phyloP scores from a whole-genome alignment of 2,113 vertebrate genomes.

The Myiozetetes cayanensis region DNA sequence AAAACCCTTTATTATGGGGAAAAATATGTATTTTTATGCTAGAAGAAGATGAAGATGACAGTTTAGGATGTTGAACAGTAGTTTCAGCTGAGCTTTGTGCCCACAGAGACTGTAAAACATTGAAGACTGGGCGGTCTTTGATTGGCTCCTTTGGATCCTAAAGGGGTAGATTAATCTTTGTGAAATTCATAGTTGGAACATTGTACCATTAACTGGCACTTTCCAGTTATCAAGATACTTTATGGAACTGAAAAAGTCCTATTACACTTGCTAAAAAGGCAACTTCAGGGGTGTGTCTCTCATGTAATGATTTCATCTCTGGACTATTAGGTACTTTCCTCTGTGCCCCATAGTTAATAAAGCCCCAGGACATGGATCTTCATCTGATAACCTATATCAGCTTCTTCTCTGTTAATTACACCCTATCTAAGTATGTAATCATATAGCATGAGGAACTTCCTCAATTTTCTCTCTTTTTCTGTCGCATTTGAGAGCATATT shows the following conservation, averaged over 20 bases:
- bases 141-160: slow-evolving; percentile 75
- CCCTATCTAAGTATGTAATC: background rate
- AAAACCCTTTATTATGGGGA: slow-evolving; percentile 83
- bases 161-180: slow-evolving; percentile 82
- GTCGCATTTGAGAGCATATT: background rate
- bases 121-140: slow-evolving; percentile 61
- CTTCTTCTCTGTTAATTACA: slow-evolving; percentile 1
- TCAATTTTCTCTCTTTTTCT: background rate
- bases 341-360: background rate
- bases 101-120: slow-evolving; percentile 82
- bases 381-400: background rate
- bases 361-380: background rate
- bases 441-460: background rate
- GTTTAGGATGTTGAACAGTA: slow-evolving; percentile 75
- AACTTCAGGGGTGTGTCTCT: slow-evolving; percentile 76
- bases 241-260: slow-evolving; percentile 80
- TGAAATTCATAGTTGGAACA: slow-evolving; percentile 81
- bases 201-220: slow-evolving; percentile 79
- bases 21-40: slow-evolving; percentile 85
- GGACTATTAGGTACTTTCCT: slow-evolving; percentile 26
- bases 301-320: slow-evolving; percentile 61
- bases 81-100: slow-evolving; percentile 75
- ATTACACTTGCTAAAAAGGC: slow-evolving; percentile 77
- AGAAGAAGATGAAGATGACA: slow-evolving; percentile 81
- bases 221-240: slow-evolving; percentile 80